Conservation (phyloP, 1,140 invertebrate species). For the Lordiphosa stackelbergi region DNA sequence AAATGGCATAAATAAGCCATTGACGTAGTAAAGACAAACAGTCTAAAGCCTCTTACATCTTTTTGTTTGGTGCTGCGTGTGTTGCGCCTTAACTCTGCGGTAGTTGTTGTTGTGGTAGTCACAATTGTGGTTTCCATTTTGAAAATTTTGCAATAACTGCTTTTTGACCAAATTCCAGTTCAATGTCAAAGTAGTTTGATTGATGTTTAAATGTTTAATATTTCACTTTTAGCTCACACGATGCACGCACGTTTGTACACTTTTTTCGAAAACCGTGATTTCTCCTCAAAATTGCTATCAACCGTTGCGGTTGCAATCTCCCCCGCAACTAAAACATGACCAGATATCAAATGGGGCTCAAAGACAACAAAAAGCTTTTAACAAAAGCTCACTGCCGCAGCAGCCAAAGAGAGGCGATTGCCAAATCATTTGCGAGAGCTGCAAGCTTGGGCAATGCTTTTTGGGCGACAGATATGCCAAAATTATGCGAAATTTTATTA, state of each 20-base stretch:
- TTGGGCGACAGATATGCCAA: slow-evolving; percentile 34
- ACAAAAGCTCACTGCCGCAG: slow-evolving; percentile 36
- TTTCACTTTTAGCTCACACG: not conserved
- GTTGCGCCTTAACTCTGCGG: slow-evolving; percentile 41
- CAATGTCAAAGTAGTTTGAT: not conserved
- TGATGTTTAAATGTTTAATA: not conserved
- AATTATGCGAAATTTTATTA: slow-evolving; percentile 56
- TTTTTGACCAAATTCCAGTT: not conserved
- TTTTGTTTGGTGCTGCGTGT: slow-evolving; percentile 45
- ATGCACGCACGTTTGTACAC: slow-evolving; percentile 1
- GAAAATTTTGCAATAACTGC: slow-evolving; percentile 10
- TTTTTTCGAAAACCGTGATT: slow-evolving; percentile 16
- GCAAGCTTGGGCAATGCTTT: slow-evolving; percentile 18
- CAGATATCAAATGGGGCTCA: slow-evolving; percentile 18
- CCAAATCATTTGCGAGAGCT: slow-evolving; percentile 19
- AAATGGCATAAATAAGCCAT: slow-evolving; percentile 51
- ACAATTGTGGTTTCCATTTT: slow-evolving; percentile 60
- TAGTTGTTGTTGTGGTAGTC: slow-evolving; percentile 54
- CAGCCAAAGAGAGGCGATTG: slow-evolving; percentile 25
- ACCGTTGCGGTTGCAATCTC: slow-evolving; percentile 51
- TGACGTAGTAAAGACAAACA: slow-evolving; percentile 34
- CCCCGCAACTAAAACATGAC: slow-evolving; percentile 48
- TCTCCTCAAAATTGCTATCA: slow-evolving; percentile 19
- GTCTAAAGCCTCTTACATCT: slow-evolving; percentile 42
- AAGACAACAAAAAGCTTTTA: slow-evolving; percentile 30